Percentiles rank a stretch among this genome's conserved stretches.
Conservation (phyloP, 2,113 vertebrate genomes). For the Periophthalmus modestus region DNA sequence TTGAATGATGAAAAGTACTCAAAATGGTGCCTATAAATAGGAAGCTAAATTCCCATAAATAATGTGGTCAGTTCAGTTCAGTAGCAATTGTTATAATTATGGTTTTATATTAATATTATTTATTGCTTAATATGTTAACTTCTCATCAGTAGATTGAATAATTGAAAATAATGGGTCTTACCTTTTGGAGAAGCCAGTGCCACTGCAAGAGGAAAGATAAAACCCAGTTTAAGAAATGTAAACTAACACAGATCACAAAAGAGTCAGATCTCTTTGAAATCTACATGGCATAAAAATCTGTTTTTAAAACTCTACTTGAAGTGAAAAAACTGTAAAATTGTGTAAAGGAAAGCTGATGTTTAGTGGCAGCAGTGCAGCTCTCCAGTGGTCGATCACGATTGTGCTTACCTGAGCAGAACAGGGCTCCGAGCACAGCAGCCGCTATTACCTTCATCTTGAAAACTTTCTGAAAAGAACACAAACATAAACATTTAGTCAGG, state of each 20-base stretch:
- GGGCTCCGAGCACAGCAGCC: constrained; percentile 45
- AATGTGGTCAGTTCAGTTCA: no score
- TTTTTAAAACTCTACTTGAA: background rate
- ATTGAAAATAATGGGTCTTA: constrained; percentile 26
- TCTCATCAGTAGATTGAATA: background rate
- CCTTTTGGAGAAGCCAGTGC: constrained; percentile 57
- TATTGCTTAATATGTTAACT: background rate
- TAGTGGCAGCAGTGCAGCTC: constrained; percentile 9
- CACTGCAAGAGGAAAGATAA: constrained; percentile 41
- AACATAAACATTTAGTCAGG: constrained; percentile 9
- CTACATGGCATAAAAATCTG: background rate
- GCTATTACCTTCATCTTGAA: constrained; percentile 62
- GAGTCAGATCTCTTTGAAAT: background rate
- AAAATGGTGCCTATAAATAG: no score
- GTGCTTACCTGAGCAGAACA: constrained; percentile 71
- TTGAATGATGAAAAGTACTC: no score
- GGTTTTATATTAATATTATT: background rate
- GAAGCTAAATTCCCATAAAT: no score
- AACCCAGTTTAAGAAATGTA: constrained; percentile 9
- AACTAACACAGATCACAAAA: background rate
- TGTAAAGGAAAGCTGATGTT: background rate
- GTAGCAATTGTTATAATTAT: no score
- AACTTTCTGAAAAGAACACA: constrained; percentile 37
- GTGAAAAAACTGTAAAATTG: background rate
- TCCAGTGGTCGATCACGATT: constrained; percentile 48